Percentiles rank a stretch among this genome's conserved stretches.
Evolutionary conservation across 2,113 vertebrate species (phyloP).

Genomic region (Nibea coibor): DNA sequence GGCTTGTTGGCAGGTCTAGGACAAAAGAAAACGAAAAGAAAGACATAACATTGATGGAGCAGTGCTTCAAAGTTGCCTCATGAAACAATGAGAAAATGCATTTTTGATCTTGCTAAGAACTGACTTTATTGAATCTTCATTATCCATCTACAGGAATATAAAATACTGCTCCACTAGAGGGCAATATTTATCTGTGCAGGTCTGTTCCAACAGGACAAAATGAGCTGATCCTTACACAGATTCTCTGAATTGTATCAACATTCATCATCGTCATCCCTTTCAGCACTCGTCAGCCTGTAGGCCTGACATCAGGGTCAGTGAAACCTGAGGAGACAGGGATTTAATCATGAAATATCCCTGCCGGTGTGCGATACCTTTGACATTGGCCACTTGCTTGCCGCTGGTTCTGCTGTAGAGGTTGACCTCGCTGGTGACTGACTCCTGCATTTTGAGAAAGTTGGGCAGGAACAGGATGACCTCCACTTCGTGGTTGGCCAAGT

Average conservation of each 20-base stretch:
- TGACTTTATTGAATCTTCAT: background rate
- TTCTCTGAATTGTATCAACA: background rate
- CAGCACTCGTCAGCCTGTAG: background rate
- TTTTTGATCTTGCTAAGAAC: background rate
- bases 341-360: background rate
- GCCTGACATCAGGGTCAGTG: background rate
- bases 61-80: background rate
- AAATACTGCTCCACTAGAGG: constrained; percentile 68
- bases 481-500: constrained; percentile 94
- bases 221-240: background rate
- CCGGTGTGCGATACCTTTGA: constrained; percentile 84
- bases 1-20: constrained; percentile 90
- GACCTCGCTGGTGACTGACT: constrained; percentile 91
- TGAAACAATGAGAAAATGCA: background rate
- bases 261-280: background rate
- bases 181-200: constrained; percentile 48
- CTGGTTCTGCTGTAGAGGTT: constrained; percentile 90
- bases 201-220: background rate
- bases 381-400: constrained; percentile 89
- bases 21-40: constrained; percentile 13
- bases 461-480: constrained; percentile 93
- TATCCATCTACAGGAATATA: background rate
- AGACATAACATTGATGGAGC: background rate
- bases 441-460: constrained; percentile 94
- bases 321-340: background rate